A percentile compares a stretch with the other conserved stretches of the same genome.
Evolutionary conservation across 35 echinoderm and acorn worm species (phyloP).

Genomic region (Lytechinus pictus): DNA sequence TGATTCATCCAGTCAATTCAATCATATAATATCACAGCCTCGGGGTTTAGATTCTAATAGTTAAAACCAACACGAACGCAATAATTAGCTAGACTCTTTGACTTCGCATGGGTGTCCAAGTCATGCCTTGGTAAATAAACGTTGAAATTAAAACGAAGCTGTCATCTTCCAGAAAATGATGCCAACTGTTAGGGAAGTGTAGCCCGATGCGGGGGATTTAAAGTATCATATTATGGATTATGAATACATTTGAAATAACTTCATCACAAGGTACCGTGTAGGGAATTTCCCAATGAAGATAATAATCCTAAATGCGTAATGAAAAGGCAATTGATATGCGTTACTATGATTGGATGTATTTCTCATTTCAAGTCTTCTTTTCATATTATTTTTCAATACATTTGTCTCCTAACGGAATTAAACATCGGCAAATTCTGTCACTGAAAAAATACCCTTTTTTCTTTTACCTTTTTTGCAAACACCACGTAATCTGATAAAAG

Average conservation of each 20-base stretch:
- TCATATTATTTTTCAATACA: not conserved
- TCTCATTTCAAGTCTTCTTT: not conserved
- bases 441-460: too few relatives aligned
- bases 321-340: not conserved
- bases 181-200: not conserved
- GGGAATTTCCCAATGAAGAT: not conserved
- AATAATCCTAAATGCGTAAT: not conserved
- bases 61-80: not conserved
- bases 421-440: too few relatives aligned
- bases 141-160: not conserved
- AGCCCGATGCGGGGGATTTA: not conserved
- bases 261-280: not conserved
- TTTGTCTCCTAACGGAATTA: not conserved
- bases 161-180: not conserved
- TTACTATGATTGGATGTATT: not conserved
- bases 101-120: not conserved
- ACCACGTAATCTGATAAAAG: too few relatives aligned
- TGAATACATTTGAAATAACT: not conserved
- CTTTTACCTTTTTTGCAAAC: too few relatives aligned
- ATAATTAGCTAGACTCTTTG: conserved; percentile 17
- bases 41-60: not conserved
- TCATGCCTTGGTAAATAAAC: conserved; percentile 23
- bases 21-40: not conserved
- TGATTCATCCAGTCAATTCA: not conserved
- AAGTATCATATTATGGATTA: not conserved